A percentile compares a stretch with the other conserved stretches of the same genome.
These are phyloP conservation scores for Pogonocichla stellata DNA, from an alignment of 2,113 vertebrate species.

Conservation along the genomic window DNA sequence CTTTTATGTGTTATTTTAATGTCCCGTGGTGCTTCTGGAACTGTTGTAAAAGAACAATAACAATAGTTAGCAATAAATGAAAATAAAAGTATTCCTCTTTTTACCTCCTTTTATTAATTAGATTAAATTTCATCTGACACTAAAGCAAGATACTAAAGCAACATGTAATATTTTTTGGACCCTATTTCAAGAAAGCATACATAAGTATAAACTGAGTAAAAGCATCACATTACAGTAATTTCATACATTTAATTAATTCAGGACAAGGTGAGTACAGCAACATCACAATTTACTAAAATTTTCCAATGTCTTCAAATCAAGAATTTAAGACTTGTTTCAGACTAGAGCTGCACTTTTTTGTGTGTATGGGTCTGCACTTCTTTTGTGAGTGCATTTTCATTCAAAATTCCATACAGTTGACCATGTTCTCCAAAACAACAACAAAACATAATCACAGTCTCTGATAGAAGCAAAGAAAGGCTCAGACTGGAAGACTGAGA, in stretches of 20 bases:
- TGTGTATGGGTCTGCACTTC: background rate
- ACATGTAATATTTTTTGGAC: background rate
- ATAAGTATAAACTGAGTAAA: background rate
- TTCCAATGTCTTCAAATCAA: background rate
- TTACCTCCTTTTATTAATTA: background rate
- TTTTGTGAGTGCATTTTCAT: background rate
- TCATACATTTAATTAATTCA: background rate
- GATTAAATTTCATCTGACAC: background rate
- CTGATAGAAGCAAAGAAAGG: background rate
- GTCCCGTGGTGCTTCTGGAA: background rate
- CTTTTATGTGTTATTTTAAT: accelerated
- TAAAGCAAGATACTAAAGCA: background rate
- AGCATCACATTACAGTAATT: background rate
- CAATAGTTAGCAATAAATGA: background rate
- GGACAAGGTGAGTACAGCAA: background rate
- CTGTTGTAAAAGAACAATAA: constrained; percentile 48
- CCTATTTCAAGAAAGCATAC: background rate
- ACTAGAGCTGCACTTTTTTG: background rate
- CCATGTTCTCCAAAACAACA: background rate
- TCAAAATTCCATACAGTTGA: background rate
- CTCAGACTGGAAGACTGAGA: background rate
- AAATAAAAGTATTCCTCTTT: background rate
- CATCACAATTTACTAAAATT: background rate
- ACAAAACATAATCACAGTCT: background rate
- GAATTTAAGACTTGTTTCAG: background rate